phyloP scores from a whole-genome alignment of 2,888 invertebrate genomes.

The Lobophora halterata region DNA sequence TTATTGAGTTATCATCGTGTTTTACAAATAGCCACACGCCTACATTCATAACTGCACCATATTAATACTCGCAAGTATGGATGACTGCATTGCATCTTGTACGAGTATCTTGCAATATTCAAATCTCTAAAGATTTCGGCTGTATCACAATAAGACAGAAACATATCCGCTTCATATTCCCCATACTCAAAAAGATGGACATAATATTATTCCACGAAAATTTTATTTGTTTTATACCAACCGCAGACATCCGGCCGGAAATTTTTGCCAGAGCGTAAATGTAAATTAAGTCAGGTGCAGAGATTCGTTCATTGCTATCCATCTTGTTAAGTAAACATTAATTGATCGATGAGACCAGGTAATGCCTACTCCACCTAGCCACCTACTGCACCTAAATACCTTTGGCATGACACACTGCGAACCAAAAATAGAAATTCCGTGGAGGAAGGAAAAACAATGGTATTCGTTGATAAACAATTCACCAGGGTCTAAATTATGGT shows the following conservation, averaged over 20 bases:
- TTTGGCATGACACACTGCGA: conserved; percentile 8
- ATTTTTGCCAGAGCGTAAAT: conserved; percentile 26
- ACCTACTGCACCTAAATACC: too few relatives aligned
- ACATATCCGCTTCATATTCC: conserved; percentile 10
- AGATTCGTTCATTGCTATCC: conserved; percentile 23
- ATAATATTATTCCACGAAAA: conserved; percentile 25
- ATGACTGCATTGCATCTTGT: conserved; percentile 33
- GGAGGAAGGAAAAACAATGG: conserved; percentile 17
- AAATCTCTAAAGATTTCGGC: not conserved
- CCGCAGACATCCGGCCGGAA: conserved; percentile 32
- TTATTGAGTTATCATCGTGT: conserved; percentile 56
- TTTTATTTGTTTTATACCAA: conserved; percentile 26
- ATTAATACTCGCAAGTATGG: conserved; percentile 22
- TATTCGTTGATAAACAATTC: conserved; percentile 12
- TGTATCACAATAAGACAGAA: not conserved
- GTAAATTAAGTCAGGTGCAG: conserved; percentile 16
- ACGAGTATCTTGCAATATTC: conserved; percentile 25
- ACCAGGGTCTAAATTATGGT: conserved; percentile 18
- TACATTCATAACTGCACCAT: conserved; percentile 27
- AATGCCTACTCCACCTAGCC: too few relatives aligned
- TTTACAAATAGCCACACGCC: conserved; percentile 49
- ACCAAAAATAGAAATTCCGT: conserved; percentile 18
- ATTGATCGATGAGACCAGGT: conserved; percentile 26
- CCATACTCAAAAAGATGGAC: conserved; percentile 19
- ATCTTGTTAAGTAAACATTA: conserved; percentile 22